Conservation (phyloP, 2,797 vertebrate genomes). For the Luscinia megarhynchos region DNA sequence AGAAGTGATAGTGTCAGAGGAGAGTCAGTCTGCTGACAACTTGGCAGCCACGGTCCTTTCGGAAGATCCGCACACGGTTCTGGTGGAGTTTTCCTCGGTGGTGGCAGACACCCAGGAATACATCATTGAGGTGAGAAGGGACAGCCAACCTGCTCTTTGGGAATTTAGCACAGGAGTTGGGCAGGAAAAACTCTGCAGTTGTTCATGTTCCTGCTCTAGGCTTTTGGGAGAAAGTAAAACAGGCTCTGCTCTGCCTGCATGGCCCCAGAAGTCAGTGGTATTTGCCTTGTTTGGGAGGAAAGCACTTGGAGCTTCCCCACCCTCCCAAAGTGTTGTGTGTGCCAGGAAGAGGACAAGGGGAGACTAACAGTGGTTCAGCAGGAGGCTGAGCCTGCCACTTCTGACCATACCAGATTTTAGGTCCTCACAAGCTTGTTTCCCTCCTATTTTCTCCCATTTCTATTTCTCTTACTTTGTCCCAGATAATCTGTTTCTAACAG, state of each 20-base stretch:
- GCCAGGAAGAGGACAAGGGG: not conserved
- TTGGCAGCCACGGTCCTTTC: conserved; percentile 83
- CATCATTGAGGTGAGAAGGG: conserved; percentile 89
- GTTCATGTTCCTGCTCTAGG: not conserved
- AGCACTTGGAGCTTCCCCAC: not conserved
- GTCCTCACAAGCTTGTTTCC: not conserved
- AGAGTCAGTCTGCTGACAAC: conserved; percentile 77
- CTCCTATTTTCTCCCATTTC: not conserved
- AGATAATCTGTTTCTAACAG: not conserved
- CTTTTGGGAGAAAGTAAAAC: not conserved
- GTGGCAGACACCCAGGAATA: conserved; percentile 99
- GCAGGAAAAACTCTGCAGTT: not conserved
- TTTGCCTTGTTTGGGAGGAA: not conserved
- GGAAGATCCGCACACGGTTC: conserved; percentile 91
- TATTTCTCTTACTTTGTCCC: not conserved
- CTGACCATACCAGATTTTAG: not conserved
- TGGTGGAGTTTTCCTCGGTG: conserved; percentile 97
- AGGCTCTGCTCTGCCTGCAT: not conserved
- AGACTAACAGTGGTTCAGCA: not conserved
- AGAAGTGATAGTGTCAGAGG: conserved; percentile 76
- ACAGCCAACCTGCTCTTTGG: not conserved
- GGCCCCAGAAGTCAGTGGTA: not conserved
- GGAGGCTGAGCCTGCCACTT: not conserved
- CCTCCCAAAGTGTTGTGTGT: not conserved
- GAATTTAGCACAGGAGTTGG: fast-evolving